phyloP scores from a whole-genome alignment of 2,797 vertebrate species.

The Melanogrammus aeglefinus region DNA sequence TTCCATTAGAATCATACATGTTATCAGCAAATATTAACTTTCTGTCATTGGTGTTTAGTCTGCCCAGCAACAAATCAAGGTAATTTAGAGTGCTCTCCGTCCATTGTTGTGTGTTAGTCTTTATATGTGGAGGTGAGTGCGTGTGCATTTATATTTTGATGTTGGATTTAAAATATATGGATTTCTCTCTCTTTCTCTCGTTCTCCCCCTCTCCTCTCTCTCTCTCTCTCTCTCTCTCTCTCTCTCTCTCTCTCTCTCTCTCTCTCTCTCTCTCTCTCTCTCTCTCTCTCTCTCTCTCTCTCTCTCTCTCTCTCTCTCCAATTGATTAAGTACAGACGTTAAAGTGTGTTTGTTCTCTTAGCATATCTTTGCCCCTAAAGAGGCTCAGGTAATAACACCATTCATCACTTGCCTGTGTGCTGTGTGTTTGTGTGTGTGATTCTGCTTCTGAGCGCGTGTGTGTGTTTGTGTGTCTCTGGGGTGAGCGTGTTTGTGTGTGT shows the following conservation, averaged over 20 bases:
- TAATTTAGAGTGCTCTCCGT: slow-evolving; percentile 51
- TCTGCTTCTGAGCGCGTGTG: too few species aligned
- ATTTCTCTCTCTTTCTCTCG: too few species aligned
- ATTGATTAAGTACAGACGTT: neutral
- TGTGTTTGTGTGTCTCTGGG: too few species aligned
- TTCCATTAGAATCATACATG: slow-evolving; percentile 46
- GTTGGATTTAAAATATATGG: neutral
- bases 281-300: too few species aligned
- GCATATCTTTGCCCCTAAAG: neutral
- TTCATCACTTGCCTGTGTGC: neutral
- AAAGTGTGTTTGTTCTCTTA: neutral
- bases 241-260: too few species aligned
- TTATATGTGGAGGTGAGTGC: neutral
- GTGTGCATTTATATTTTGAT: neutral
- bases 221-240: too few species aligned
- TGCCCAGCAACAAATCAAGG: slow-evolving; percentile 47
- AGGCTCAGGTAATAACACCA: too few species aligned
- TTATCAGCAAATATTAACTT: slow-evolving; percentile 18
- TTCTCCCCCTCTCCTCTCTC: too few species aligned
- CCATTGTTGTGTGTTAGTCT: slow-evolving; percentile 29
- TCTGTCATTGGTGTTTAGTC: slow-evolving; percentile 32
- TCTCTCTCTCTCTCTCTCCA: too few species aligned
- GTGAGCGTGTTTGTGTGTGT: too few species aligned
- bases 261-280: too few species aligned
- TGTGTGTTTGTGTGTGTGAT: neutral